A percentile compares a stretch with the other conserved stretches of the same genome.
Conservation (phyloP, 2,113 vertebrate genomes). For the Esox niger region DNA sequence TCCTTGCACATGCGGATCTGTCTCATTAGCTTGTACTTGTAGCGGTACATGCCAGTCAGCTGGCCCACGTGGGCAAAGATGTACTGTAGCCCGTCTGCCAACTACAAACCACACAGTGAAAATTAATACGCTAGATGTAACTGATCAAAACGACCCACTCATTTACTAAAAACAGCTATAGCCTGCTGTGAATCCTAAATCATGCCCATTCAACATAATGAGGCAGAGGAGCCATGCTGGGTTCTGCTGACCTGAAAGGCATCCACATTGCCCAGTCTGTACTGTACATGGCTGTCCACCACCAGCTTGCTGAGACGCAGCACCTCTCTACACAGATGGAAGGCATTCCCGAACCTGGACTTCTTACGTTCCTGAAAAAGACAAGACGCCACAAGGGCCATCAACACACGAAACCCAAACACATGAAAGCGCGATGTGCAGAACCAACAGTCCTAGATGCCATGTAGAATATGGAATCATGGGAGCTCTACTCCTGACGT, state of each 20-base stretch:
- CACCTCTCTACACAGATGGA: constrained; percentile 95
- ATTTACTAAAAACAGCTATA: no score
- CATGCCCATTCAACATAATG: not conserved
- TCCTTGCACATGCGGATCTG: constrained; percentile 99
- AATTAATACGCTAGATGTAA: no score
- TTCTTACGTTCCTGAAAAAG: constrained; percentile 89
- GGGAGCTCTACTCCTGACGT: no score
- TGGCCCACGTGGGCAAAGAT: constrained; percentile 99
- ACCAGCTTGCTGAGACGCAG: constrained; percentile 94
- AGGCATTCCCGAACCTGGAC: constrained; percentile 95
- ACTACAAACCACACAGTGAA: constrained; percentile 62
- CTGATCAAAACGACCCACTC: no score
- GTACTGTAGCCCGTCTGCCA: constrained; percentile 95
- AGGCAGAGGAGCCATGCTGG: not conserved
- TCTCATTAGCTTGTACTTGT: constrained; percentile 99
- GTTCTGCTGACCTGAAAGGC: constrained; percentile 87
- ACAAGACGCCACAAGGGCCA: constrained; percentile 6
- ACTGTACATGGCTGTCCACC: constrained; percentile 98
- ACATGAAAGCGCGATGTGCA: no score
- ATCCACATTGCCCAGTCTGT: constrained; percentile 96
- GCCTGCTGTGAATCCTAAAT: not conserved
- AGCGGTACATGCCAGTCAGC: constrained; percentile 97
- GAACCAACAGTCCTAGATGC: no score
- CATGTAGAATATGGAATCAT: no score
- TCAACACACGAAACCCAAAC: no score